Percentiles rank a stretch among this genome's conserved stretches.
Evolutionary conservation across 1,140 invertebrate species (phyloP).

Genomic region (Parapsyche elsis): DNA sequence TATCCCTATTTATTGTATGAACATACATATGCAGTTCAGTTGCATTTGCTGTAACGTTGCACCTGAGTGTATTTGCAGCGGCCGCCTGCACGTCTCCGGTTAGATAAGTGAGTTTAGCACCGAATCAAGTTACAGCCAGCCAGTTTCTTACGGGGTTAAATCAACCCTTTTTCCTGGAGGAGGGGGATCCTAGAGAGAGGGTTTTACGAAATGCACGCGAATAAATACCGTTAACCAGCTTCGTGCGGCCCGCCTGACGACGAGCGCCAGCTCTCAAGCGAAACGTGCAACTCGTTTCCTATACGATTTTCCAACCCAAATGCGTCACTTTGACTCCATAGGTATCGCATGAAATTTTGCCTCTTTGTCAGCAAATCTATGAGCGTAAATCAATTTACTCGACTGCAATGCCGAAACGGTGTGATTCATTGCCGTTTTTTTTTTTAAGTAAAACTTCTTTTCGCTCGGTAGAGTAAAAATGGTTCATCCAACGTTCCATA

Average conservation of each 20-base stretch:
- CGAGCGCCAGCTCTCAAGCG: too few relatives aligned
- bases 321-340: not conserved
- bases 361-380: too few relatives aligned
- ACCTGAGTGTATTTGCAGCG: not conserved
- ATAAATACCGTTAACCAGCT: constrained; percentile 33
- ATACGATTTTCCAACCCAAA: not conserved
- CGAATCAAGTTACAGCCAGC: constrained; percentile 48
- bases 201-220: not conserved
- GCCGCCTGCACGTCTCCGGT: constrained; percentile 20
- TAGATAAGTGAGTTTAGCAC: constrained; percentile 52
- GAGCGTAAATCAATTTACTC: too few relatives aligned
- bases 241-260: not conserved
- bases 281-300: not conserved
- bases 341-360: too few relatives aligned
- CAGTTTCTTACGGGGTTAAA: not conserved
- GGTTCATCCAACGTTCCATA: too few relatives aligned
- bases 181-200: not conserved
- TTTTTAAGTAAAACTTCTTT: too few relatives aligned
- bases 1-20: not conserved
- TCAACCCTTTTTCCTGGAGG: not conserved
- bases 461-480: too few relatives aligned
- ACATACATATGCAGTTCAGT: not conserved
- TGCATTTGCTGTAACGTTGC: not conserved
- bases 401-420: too few relatives aligned
- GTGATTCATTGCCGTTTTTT: too few relatives aligned